A percentile compares a stretch with the other conserved stretches of the same genome.
Evolutionary conservation across 2,888 invertebrate genomes (phyloP).

Genomic region (Torymus tubicola): DNA sequence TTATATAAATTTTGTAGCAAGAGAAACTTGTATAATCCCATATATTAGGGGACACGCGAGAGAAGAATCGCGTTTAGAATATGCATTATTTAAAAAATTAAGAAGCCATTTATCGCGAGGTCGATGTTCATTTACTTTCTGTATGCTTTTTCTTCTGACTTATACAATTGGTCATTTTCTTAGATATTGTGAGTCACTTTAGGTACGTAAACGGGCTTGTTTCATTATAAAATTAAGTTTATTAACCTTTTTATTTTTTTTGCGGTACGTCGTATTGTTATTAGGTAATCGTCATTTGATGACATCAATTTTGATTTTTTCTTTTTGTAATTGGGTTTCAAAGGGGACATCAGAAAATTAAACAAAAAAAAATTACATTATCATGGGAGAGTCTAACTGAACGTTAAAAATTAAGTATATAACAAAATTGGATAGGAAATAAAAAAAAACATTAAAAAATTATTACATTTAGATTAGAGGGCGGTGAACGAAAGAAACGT

Average conservation of each 20-base stretch:
- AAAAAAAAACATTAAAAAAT: slow-evolving; percentile 4
- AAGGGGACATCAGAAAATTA: slow-evolving; percentile 49
- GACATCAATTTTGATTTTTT: slow-evolving; percentile 49
- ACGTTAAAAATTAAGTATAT: slow-evolving; percentile 40
- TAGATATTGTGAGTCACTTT: slow-evolving; percentile 38
- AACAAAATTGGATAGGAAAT: slow-evolving; percentile 34
- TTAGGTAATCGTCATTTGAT: slow-evolving; percentile 37
- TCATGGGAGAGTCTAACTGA: slow-evolving; percentile 34
- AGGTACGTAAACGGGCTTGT: slow-evolving; percentile 61
- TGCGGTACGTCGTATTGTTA: slow-evolving; percentile 52
- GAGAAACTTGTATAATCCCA: slow-evolving; percentile 23
- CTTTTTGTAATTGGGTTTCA: slow-evolving; percentile 58
- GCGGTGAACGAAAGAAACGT: slow-evolving; percentile 57
- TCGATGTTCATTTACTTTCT: slow-evolving; percentile 23
- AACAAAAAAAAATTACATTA: slow-evolving; percentile 52
- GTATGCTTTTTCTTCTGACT: slow-evolving; percentile 13
- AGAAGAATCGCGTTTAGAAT: slow-evolving; percentile 26
- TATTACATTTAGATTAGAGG: not conserved
- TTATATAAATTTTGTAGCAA: slow-evolving; percentile 27
- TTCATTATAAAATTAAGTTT: slow-evolving; percentile 61
- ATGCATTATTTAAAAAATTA: slow-evolving; percentile 23
- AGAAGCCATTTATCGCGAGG: slow-evolving; percentile 34
- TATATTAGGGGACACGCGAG: slow-evolving; percentile 30
- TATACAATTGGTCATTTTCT: slow-evolving; percentile 32
- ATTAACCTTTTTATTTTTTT: slow-evolving; percentile 57